Evolutionary conservation across 2,888 invertebrate genomes (phyloP).

Genomic region (Nasonia oneida): DNA sequence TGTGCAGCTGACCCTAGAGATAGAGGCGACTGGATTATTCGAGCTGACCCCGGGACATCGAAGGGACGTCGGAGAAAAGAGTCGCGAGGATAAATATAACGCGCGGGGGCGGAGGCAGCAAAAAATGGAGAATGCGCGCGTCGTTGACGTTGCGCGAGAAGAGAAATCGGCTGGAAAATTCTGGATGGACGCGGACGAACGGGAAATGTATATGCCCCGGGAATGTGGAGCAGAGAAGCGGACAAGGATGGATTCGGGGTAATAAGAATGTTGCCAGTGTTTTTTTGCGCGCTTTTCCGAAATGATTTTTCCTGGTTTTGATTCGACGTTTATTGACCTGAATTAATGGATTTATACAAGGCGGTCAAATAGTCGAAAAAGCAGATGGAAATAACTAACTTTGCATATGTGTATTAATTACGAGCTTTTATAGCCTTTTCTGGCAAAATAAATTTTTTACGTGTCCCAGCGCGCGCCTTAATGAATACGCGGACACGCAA

Average conservation of each 20-base stretch:
- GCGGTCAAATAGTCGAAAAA: too few relatives aligned
- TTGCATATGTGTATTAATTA: too few relatives aligned
- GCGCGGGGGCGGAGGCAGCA: background rate
- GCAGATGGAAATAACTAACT: too few relatives aligned
- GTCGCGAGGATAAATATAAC: slow-evolving; percentile 11
- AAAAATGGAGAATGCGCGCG: background rate
- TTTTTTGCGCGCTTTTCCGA: background rate
- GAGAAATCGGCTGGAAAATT: slow-evolving; percentile 5
- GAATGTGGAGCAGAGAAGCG: background rate
- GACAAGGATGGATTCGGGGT: background rate
- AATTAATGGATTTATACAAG: too few relatives aligned
- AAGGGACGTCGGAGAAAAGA: background rate
- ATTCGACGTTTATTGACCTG: background rate
- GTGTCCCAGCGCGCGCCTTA: too few relatives aligned
- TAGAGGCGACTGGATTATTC: slow-evolving; percentile 3
- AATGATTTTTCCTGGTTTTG: background rate
- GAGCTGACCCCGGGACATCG: background rate
- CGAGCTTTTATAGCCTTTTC: too few relatives aligned
- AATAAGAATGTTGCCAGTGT: background rate
- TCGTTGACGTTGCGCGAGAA: slow-evolving; percentile 4
- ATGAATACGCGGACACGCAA: too few relatives aligned
- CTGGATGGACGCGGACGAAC: slow-evolving; percentile 1
- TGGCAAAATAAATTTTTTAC: too few relatives aligned
- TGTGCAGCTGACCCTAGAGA: background rate
- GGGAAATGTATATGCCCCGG: background rate